Base-by-base conservation (phyloP, 2,113 vertebrate species). In the Pseudopipra pipra region DNA sequence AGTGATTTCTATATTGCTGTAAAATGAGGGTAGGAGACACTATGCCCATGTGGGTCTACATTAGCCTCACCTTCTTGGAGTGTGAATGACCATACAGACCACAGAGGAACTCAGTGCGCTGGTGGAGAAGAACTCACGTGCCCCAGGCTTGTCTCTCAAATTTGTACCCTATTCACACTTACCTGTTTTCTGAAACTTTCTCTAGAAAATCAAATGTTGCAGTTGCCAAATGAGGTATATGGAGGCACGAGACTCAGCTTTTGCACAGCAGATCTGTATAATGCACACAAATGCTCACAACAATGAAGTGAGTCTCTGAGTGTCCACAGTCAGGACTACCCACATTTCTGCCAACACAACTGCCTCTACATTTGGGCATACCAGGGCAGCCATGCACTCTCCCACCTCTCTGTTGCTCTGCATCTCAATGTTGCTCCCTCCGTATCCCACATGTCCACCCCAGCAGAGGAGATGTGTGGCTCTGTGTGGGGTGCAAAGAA, bases 1-100 rank as follows among this genome's bases (percentile, higher is more conserved):
- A 33, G 25, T 44, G 49, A 31, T 87, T 75, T 70, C 24, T 56
- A 6, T n/a, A 23, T 10, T 54, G 44, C 37, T 55, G 28, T 59
- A 65, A 65, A 63, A 54, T 6, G 14, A 65, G 35, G 21, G 35
- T 49, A 49, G 56, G n/a, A 65, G 41, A 33, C 23, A 15, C 10
- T 0, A 0, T 49, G 51, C 11, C 46, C 6, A 1, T 4, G 2
- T 20, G 55, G 19, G 8, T 21, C 11, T 23, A 49, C 1, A 2
- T 55, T 37, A 74, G 14, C 31, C 20, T 70, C 15, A 21, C 33
- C 44, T 44, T 30, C 30, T 49, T 1, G 0, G 24, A 39, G 13
- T 30, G 6, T 21, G 46, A 37, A 23, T 35, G 52, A 51, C 18
- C 25, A 14, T 31, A 33, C 2, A 56, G 35, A 54, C 6, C n/a